Evolutionary conservation across 2,797 vertebrate genomes (phyloP).

Genomic region (Typhlichthys subterraneus): DNA sequence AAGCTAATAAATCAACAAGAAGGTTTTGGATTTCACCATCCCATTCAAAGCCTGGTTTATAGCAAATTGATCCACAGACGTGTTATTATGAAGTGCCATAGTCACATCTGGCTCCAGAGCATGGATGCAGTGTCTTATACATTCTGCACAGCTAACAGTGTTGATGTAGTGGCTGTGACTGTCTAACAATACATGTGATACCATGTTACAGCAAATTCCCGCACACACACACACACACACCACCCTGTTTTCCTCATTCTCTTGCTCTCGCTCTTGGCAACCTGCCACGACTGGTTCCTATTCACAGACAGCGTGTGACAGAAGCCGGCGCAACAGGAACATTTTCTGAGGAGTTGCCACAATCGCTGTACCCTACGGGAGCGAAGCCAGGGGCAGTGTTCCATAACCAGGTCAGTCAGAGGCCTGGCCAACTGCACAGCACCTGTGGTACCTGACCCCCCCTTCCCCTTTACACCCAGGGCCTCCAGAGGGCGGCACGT

Average conservation of each 20-base stretch:
- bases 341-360: slow-evolving; percentile 61
- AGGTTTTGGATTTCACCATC: too few relatives aligned
- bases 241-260: not conserved
- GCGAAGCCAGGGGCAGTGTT: slow-evolving; percentile 51
- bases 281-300: slow-evolving; percentile 39
- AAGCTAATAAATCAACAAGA: too few relatives aligned
- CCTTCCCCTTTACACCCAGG: slow-evolving; percentile 19
- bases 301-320: slow-evolving; percentile 61
- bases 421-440: slow-evolving; percentile 22
- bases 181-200: too few relatives aligned
- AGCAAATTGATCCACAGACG: too few relatives aligned
- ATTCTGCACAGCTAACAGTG: too few relatives aligned
- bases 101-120: too few relatives aligned
- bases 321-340: slow-evolving; percentile 61
- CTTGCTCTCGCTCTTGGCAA: slow-evolving; percentile 34
- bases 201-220: too few relatives aligned
- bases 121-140: too few relatives aligned
- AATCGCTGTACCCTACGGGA: slow-evolving; percentile 48
- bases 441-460: slow-evolving; percentile 3
- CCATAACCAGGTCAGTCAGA: slow-evolving; percentile 67
- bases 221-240: not conserved
- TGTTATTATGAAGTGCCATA: too few relatives aligned
- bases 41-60: too few relatives aligned
- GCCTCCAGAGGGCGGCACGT: slow-evolving; percentile 1
- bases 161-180: too few relatives aligned